Evolutionary conservation across 2,113 vertebrate species (phyloP), one percentile per base, ranked within the genome.

Genomic region (Toxostoma redivivum): DNA sequence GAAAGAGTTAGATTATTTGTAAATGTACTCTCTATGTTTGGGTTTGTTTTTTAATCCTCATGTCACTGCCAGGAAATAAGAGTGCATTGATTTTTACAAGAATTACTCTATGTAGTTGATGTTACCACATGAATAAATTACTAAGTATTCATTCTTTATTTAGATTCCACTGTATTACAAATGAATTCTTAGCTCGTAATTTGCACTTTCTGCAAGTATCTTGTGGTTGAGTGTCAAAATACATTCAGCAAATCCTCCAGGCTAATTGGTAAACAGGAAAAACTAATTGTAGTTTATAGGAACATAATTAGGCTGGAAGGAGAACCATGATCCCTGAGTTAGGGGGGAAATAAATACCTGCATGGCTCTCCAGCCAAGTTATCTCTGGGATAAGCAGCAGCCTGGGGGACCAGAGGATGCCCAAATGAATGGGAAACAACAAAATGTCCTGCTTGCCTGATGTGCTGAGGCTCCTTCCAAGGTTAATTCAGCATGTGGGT

Each of bases 181-280:
- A 94, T 90, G 15, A 97, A 95, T 92, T 97, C 83, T 78, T 73
- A 86, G 84, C 81, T 69, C 44, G 76, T 92, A 82, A 97, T 97
- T 96, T 97, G 51, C 92, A 92, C 94, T 92, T 97, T 91, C 54
- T 93, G 61, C 24, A 90, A 96, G 76, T 81, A 94, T 58, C 71
- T 97, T 87, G 91, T 95, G 77, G 62, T 95, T 86, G 48, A 93
- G 48, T 78, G 86, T 95, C 91, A 85, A 82, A 86, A 96, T 84
- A 18, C 30, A 89, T 96, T 96, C 87, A 95, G 88, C 38, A 94
- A 90, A 96, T 95, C 69, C 93, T 95, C 71, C 81, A 42, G 76
- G 84, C 76, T 97, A 97, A 97, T 74, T 94, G 81, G 73, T 95
- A 97, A 97, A 92, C 48, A 94, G 71, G 83, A 97, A 96, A 95